Evolutionary conservation across 2,888 invertebrate genomes (phyloP).

Genomic region (Maniola hyperantus): DNA sequence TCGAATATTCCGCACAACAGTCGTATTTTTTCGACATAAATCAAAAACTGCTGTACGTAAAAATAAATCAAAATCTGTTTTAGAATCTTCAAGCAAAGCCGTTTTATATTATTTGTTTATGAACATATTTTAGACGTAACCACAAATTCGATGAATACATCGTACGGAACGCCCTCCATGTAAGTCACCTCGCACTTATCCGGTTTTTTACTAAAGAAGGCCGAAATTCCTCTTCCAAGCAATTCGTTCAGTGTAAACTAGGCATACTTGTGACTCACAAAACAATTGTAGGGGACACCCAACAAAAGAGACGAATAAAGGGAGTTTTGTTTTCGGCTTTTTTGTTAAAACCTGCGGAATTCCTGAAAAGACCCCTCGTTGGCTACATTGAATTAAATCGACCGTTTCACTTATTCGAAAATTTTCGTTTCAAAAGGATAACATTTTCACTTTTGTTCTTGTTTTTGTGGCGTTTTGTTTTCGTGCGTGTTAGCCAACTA

Average conservation of each 20-base stretch:
- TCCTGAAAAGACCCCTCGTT: slow-evolving; percentile 40
- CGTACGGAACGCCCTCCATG: too few relatives aligned
- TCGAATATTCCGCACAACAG: too few relatives aligned
- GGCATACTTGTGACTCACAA: slow-evolving; percentile 37
- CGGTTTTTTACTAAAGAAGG: not conserved
- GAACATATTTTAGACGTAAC: too few relatives aligned
- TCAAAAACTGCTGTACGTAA: too few relatives aligned
- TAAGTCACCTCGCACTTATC: too few relatives aligned
- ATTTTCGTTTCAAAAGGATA: slow-evolving; percentile 28
- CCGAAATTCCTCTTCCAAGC: not conserved
- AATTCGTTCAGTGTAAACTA: not conserved
- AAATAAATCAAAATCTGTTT: too few relatives aligned
- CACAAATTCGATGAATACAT: too few relatives aligned
- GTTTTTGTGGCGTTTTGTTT: slow-evolving; percentile 13
- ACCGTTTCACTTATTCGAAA: slow-evolving; percentile 38
- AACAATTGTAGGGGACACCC: slow-evolving; percentile 48
- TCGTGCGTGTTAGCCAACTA: slow-evolving; percentile 13
- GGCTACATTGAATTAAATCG: slow-evolving; percentile 56
- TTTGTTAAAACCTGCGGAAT: slow-evolving; percentile 35
- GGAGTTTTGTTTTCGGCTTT: slow-evolving; percentile 52
- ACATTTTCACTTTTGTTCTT: slow-evolving; percentile 20
- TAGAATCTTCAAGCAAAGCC: too few relatives aligned
- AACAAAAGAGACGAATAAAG: slow-evolving; percentile 45
- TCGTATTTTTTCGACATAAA: too few relatives aligned
- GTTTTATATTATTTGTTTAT: too few relatives aligned